Base-by-base conservation (phyloP, 2,113 vertebrate genomes). In the Microcebus lehilahytsara region DNA sequence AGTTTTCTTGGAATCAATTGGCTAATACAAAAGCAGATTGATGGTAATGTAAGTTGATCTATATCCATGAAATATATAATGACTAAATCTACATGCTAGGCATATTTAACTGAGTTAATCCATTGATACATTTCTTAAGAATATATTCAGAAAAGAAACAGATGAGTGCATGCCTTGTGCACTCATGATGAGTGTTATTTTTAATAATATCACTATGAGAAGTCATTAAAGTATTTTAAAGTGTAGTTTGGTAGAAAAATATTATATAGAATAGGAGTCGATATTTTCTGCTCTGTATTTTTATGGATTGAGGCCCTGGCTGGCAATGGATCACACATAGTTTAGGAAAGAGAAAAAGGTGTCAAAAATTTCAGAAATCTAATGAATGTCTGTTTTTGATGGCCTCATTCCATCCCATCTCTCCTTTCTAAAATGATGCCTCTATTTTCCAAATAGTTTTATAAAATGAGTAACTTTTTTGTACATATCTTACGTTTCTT, bases 1-100 rank as follows among this genome's bases (percentile, higher is more conserved):
- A 94, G 79, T 96, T 98, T 60, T 64, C 77, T 96, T 88, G 34
- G 90, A 97, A 93, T 96, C 81, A 88, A 19, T 83, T 83, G 95
- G 16, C 69, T 84, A 98, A 95, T 91, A 62, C 58, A 67, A 96
- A 97, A 96, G 95, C 51, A 96, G 46, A 92, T 58, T 94, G 53
- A 12, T 22, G 74, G 93, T 96, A 74, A 72, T 77, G 97, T 97
- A 95, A 81, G 69, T 96, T 96, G 66, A 96, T 95, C 25, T 92
- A 40, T 86, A 97, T 94, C 84, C n/a, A 13, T 34, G 72, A 95
- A 42, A 78, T 58, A 83, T 95, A 90, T 91, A 62, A 53, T 94
- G 92, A 90, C 85, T 34, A 85, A 84, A 93, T 78, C 34, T 80
- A 37, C 37, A 85, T 89, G 20, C 19, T 71, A 53, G 37, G 40